These are phyloP conservation scores for Dascillus cervinus DNA, from an alignment of 2,888 invertebrate species.

Conservation along the genomic window DNA sequence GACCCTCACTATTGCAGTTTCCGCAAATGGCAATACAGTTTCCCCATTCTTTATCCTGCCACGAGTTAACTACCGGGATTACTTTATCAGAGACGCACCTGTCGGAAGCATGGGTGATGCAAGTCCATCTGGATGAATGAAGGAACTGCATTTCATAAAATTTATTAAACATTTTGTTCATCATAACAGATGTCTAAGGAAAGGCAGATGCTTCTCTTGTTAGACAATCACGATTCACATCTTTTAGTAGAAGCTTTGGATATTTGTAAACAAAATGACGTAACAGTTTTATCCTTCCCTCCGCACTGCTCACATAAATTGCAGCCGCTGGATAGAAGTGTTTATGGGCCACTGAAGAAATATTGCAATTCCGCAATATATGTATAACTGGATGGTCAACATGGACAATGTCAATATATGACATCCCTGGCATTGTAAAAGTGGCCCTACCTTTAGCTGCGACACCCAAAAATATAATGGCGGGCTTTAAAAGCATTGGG, in stretches of 20 bases:
- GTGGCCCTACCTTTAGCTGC: no score
- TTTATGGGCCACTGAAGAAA: slow-evolving; percentile 15
- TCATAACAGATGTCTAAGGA: no score
- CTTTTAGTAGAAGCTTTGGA: slow-evolving; percentile 11
- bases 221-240: slow-evolving; percentile 17
- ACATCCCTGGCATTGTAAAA: slow-evolving; percentile 12
- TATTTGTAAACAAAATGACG: slow-evolving; percentile 12
- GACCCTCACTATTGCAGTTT: no score
- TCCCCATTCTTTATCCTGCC: slow-evolving; percentile 3
- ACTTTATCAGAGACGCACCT: slow-evolving; percentile 15
- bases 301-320: no score
- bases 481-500: no score
- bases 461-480: no score
- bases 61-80: slow-evolving; percentile 4
- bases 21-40: slow-evolving; percentile 1
- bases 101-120: slow-evolving; percentile 16
- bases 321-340: slow-evolving; percentile 8
- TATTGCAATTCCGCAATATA: slow-evolving; percentile 9
- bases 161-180: slow-evolving; percentile 18
- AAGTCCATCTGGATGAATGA: slow-evolving; percentile 25
- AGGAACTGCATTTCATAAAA: slow-evolving; percentile 13
- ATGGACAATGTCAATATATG: slow-evolving; percentile 11
- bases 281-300: slow-evolving; percentile 13
- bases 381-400: slow-evolving; percentile 10
- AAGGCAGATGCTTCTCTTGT: slow-evolving; percentile 13